A percentile compares a stretch with the other conserved stretches of the same genome.
These are phyloP conservation scores for Chelidonichthys spinosus DNA, from an alignment of 2,797 vertebrate species.

Conservation along the genomic window DNA sequence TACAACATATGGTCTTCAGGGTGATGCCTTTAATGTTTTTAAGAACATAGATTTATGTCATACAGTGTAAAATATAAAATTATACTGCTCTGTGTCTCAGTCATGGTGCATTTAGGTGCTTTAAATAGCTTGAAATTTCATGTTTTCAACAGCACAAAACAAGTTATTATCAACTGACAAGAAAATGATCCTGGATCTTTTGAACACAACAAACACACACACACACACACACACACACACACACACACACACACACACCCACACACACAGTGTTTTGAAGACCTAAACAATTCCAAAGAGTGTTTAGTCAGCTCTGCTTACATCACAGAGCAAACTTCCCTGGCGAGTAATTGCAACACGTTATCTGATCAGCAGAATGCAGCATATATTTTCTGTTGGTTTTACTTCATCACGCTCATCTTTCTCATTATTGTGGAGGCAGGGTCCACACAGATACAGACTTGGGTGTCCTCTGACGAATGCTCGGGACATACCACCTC, in stretches of 20 bases:
- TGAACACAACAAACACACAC: background rate
- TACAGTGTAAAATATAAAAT: background rate
- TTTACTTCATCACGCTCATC: constrained; percentile 67
- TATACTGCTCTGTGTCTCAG: background rate
- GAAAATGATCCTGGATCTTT: background rate
- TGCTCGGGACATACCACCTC: constrained; percentile 59
- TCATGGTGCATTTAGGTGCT: background rate
- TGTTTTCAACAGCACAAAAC: background rate
- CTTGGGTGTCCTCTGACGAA: constrained; percentile 65
- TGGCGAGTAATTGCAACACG: constrained; percentile 58
- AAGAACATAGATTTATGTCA: background rate
- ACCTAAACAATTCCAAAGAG: background rate
- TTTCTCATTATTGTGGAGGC: constrained; percentile 47
- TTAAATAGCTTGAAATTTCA: background rate
- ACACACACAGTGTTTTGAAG: no score
- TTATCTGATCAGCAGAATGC: constrained; percentile 60
- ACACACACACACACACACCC: background rate
- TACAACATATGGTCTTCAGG: no score
- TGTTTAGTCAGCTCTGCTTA: background rate
- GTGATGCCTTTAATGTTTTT: background rate
- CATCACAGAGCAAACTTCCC: constrained; percentile 51
- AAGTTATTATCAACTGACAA: background rate
- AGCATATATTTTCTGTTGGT: constrained; percentile 53
- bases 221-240: no score
- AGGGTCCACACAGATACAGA: constrained; percentile 49